phyloP scores from a whole-genome alignment of 2,113 vertebrate species.

The Stomatorhinus ivindoensis region DNA sequence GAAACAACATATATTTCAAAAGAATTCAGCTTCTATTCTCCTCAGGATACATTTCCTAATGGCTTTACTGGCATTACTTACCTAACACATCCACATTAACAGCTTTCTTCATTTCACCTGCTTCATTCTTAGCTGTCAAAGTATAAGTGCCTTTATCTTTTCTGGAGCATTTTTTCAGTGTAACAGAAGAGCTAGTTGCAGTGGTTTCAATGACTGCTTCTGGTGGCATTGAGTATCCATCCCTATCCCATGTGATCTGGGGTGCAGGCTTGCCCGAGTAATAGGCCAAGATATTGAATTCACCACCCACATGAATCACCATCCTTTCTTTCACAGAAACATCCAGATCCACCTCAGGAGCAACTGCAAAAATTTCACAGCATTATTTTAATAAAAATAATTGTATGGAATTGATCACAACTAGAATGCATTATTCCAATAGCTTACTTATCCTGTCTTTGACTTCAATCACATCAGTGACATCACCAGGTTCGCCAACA shows the following conservation, averaged over 20 bases:
- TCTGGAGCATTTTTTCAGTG: slow-evolving; percentile 84
- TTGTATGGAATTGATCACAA: neutral
- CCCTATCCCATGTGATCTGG: slow-evolving; percentile 74
- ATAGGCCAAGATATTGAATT: slow-evolving; percentile 92
- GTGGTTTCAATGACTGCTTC: slow-evolving; percentile 86
- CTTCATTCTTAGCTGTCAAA: slow-evolving; percentile 82
- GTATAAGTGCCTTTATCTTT: slow-evolving; percentile 83
- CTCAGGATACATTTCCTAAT: neutral
- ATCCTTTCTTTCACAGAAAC: slow-evolving; percentile 87
- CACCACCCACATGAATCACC: slow-evolving; percentile 91
- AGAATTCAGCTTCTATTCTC: neutral
- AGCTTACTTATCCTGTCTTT: slow-evolving; percentile 83
- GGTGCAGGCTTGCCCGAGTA: slow-evolving; percentile 87
- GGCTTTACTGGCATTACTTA: slow-evolving; percentile 48
- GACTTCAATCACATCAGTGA: slow-evolving; percentile 83
- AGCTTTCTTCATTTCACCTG: slow-evolving; percentile 81
- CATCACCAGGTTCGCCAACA: slow-evolving; percentile 85
- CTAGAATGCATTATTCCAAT: neutral
- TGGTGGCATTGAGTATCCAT: slow-evolving; percentile 68
- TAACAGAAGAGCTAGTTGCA: slow-evolving; percentile 86
- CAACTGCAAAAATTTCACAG: slow-evolving; percentile 57
- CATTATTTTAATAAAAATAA: neutral
- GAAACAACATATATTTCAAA: slow-evolving; percentile 13
- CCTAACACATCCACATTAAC: slow-evolving; percentile 91
- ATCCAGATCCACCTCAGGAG: slow-evolving; percentile 83